Conservation (phyloP, 2,113 vertebrate genomes). For the Amphiprion percula region DNA sequence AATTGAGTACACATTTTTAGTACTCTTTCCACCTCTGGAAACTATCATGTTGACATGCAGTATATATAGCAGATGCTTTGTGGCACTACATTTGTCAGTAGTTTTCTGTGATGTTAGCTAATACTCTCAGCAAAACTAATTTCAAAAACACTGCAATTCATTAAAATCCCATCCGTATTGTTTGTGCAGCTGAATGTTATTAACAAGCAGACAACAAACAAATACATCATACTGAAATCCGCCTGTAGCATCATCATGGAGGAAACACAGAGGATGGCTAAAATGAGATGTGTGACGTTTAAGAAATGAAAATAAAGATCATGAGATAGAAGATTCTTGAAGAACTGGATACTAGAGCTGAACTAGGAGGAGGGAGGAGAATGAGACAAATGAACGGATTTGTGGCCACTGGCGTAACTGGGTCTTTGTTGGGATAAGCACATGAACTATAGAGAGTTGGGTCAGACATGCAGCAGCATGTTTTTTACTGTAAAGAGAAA, state of each 20-base stretch:
- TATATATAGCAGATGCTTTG: neutral
- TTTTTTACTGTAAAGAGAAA: neutral
- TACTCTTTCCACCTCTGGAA: no score
- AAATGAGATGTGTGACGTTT: neutral
- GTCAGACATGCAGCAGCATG: neutral
- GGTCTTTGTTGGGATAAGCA: neutral
- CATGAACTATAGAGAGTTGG: neutral
- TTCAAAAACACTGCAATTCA: constrained; percentile 8
- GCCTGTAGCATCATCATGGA: neutral
- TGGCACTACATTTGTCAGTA: neutral
- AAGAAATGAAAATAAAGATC: neutral
- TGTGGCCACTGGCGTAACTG: constrained; percentile 2
- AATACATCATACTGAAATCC: neutral
- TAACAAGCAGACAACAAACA: constrained; percentile 15
- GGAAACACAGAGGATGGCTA: neutral
- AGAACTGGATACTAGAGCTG: neutral
- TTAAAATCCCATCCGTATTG: constrained; percentile 29
- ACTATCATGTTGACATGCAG: neutral
- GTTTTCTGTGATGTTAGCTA: neutral
- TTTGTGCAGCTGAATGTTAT: constrained; percentile 26
- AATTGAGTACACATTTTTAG: no score
- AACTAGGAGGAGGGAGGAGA: neutral
- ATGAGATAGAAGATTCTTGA: neutral
- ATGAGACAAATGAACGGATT: neutral
- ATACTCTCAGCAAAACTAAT: neutral